These are phyloP conservation scores for Mactromeris polynyma DNA, from an alignment of 2,888 invertebrate genomes.

Conservation along the genomic window DNA sequence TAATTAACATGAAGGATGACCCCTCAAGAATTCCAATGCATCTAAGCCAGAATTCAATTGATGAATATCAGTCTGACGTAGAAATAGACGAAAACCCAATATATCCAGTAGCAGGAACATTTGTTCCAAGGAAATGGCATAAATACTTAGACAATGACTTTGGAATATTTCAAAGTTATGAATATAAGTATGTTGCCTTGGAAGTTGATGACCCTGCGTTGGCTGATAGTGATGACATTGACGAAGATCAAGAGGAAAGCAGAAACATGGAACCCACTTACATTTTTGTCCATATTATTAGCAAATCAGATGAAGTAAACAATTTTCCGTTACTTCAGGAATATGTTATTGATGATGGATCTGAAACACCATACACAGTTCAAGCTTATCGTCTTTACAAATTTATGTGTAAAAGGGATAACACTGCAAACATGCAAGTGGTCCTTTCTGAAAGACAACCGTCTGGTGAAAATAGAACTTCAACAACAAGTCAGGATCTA, in stretches of 20 bases:
- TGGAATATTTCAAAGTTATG: slow-evolving; percentile 51
- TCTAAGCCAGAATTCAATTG: background rate
- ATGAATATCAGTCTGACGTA: background rate
- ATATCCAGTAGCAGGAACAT: slow-evolving; percentile 61
- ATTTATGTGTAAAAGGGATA: slow-evolving; percentile 29
- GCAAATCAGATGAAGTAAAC: background rate
- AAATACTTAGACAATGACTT: slow-evolving; percentile 64
- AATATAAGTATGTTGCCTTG: slow-evolving; percentile 66
- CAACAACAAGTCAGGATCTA: background rate
- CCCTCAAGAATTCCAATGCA: background rate
- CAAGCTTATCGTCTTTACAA: slow-evolving; percentile 44
- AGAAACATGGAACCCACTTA: slow-evolving; percentile 25
- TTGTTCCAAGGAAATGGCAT: slow-evolving; percentile 64
- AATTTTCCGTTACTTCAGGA: slow-evolving; percentile 35
- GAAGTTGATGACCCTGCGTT: slow-evolving; percentile 65
- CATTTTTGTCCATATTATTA: slow-evolving; percentile 34
- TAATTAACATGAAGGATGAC: background rate
- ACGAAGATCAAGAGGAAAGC: background rate
- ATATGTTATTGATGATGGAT: slow-evolving; percentile 51
- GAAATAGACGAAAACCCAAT: background rate
- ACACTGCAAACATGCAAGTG: background rate
- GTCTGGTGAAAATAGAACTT: too few species aligned
- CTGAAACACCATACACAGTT: slow-evolving; percentile 22
- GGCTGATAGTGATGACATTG: background rate
- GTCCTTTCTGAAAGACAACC: background rate